Evolutionary conservation across 2,888 invertebrate genomes (phyloP), one percentile per base, ranked within the genome.

Genomic region (Coelopa pilipes): DNA sequence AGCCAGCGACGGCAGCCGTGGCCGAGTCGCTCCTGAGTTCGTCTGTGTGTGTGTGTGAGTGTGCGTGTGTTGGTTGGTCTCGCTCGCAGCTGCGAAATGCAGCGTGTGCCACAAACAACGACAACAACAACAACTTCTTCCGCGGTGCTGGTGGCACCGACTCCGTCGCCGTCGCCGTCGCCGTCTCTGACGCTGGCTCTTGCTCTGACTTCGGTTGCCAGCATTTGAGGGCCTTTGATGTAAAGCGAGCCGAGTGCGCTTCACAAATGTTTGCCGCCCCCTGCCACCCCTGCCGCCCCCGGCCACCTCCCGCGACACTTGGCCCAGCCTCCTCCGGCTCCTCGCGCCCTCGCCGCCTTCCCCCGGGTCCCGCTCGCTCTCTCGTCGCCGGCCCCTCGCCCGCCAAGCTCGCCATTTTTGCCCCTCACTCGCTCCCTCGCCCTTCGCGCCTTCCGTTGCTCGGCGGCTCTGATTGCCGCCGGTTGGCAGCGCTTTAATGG

Each of bases 61-160:
- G 50, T 63, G 70, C 17, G 53, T 60, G 24, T 50, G 34, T 50
- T 70, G 62, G 49, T 70, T 34, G 2, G 62, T 70, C 50, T 70
- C 70, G 72, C 69, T 69, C 63, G 60, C 62, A 65, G 74, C 65
- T 49, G 69, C 59, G 69, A 19, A 60, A 53, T 63, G 68, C 72
- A 72, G 73, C 60, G 74, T 76, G 74, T 74, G 74, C 73, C 73
- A 63, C 12, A 68, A 57, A 68, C 67, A 72, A 73, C 57, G 72
- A 72, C 66, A 70, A 72, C 62, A 69, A 72, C 65, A 49, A 65
- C 19, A 63, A 72, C 72, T 72, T 63, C 63, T 60, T 46, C 50
- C 13, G 60, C 63, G n/a, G n/a, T 49, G 19, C 17, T 62, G 24
- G 24, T 62, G 62, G 34, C 13, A 19, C 17, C 12, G 34, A 34